These are phyloP conservation scores for Thunnus thynnus DNA, from an alignment of 2,113 vertebrate genomes.

Conservation along the genomic window DNA sequence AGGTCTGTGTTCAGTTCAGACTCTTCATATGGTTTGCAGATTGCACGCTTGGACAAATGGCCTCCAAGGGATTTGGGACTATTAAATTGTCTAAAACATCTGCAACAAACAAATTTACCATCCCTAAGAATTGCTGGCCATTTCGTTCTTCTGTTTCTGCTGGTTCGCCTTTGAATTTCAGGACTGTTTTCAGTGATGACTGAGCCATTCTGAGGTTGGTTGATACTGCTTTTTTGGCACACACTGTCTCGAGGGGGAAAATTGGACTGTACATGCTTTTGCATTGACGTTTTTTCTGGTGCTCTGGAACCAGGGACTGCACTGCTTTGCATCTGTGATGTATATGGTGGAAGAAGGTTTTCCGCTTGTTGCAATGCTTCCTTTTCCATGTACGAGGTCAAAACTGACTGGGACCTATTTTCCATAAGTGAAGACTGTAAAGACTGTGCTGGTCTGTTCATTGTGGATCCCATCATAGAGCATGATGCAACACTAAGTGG, in stretches of 20 bases:
- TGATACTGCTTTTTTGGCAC: slow-evolving; percentile 12
- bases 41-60: slow-evolving; percentile 93
- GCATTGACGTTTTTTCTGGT: slow-evolving; percentile 83
- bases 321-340: slow-evolving; percentile 84
- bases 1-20: slow-evolving; percentile 88
- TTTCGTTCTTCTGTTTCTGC: slow-evolving; percentile 90
- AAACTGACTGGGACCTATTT: slow-evolving; percentile 84
- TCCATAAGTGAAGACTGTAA: slow-evolving; percentile 84
- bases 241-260: slow-evolving; percentile 77
- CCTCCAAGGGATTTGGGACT: slow-evolving; percentile 96
- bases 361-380: slow-evolving; percentile 84
- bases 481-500: slow-evolving; percentile 79
- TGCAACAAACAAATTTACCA: slow-evolving; percentile 95
- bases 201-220: slow-evolving; percentile 32
- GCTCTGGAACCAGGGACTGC: slow-evolving; percentile 77
- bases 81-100: slow-evolving; percentile 93
- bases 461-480: slow-evolving; percentile 79
- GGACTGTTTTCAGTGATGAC: slow-evolving; percentile 70
- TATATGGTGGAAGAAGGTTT: slow-evolving; percentile 81
- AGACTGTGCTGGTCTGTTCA: slow-evolving; percentile 81
- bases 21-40: slow-evolving; percentile 92
- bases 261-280: slow-evolving; percentile 76
- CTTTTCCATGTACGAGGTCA: slow-evolving; percentile 86
- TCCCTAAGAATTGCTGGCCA: slow-evolving; percentile 96
- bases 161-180: slow-evolving; percentile 83